Evolutionary conservation across 2,888 invertebrate genomes (phyloP).

Genomic region (Elysia crispata): DNA sequence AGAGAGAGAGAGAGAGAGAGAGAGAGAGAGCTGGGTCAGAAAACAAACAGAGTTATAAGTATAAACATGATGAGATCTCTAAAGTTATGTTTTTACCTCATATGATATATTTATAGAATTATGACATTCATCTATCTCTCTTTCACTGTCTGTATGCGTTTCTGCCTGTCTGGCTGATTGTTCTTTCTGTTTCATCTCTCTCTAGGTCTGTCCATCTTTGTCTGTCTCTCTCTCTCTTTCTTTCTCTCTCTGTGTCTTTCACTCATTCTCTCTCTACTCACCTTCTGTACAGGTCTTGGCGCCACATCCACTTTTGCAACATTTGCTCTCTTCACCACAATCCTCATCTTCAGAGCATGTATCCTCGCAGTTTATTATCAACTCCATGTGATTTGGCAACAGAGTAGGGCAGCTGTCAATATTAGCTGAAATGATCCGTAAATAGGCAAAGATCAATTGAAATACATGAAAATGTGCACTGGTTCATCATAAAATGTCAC

Average conservation of each 20-base stretch:
- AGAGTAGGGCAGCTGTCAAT: slow-evolving; percentile 4
- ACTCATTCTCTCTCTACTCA: neutral
- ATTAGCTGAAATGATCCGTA: neutral
- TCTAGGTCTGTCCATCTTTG: too few species aligned
- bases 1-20: too few species aligned
- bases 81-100: too few species aligned
- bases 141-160: too few species aligned
- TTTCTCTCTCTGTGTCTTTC: neutral
- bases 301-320: slow-evolving; percentile 15
- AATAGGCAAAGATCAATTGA: neutral
- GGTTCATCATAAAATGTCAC: too few species aligned
- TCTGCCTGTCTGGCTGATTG: too few species aligned
- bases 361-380: slow-evolving; percentile 10
- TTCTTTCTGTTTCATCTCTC: too few species aligned
- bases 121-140: too few species aligned
- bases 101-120: too few species aligned
- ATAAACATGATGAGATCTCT: too few species aligned
- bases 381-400: neutral
- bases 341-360: neutral
- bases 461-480: neutral
- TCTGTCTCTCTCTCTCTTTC: neutral
- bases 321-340: neutral
- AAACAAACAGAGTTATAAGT: too few species aligned
- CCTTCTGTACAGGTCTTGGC: slow-evolving; percentile 18
- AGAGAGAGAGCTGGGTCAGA: too few species aligned